phyloP scores from a whole-genome alignment of 2,888 invertebrate genomes.

The Scotopteryx bipunctaria region DNA sequence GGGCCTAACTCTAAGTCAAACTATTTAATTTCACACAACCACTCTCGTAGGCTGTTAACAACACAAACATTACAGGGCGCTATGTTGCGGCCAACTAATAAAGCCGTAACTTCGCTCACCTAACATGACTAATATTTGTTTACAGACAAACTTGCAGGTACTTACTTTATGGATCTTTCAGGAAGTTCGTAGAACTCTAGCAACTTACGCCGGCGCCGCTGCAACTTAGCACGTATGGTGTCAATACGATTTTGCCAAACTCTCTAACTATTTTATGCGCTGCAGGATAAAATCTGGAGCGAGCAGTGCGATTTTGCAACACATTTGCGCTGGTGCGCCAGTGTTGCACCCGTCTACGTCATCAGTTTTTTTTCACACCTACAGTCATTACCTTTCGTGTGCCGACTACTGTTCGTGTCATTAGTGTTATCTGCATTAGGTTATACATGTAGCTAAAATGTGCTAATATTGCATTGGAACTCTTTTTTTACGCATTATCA shows the following conservation, averaged over 20 bases:
- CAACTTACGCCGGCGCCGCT: conserved; percentile 35
- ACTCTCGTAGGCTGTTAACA: neutral
- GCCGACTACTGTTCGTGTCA: no score
- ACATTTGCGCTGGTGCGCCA: no score
- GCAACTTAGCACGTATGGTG: conserved; percentile 42
- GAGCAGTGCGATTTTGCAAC: no score
- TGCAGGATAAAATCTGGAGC: conserved; percentile 42
- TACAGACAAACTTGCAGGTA: conserved; percentile 12
- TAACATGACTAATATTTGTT: conserved; percentile 25
- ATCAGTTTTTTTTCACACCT: no score
- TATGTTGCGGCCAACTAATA: conserved; percentile 25
- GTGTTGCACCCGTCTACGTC: no score
- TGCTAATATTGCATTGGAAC: no score
- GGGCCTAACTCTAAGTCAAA: neutral
- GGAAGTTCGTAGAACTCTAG: conserved; percentile 17
- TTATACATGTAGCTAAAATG: no score
- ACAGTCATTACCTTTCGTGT: no score
- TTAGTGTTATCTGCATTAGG: no score
- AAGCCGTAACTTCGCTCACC: conserved; percentile 13
- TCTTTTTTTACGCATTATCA: no score
- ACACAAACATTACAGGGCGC: conserved; percentile 14
- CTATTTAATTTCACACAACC: neutral
- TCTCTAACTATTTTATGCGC: conserved; percentile 51
- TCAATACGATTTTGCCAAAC: conserved; percentile 55
- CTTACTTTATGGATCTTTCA: conserved; percentile 14